These are phyloP conservation scores for Pterobdella sp. DNA, from an alignment of 2,888 invertebrate species.

Conservation along the genomic window DNA sequence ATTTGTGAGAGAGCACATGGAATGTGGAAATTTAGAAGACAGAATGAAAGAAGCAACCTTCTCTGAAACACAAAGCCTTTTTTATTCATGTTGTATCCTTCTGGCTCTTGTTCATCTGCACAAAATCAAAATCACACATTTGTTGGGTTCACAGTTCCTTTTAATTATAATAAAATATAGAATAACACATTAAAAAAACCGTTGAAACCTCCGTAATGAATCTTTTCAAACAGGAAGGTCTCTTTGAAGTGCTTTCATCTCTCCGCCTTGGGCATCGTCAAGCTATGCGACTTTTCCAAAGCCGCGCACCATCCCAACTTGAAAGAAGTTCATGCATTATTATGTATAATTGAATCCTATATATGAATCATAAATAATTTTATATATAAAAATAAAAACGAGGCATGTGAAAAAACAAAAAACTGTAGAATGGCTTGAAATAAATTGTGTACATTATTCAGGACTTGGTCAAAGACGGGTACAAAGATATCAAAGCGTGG, in stretches of 20 bases:
- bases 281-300: background rate
- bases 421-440: too few relatives aligned
- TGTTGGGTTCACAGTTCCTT: background rate
- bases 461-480: background rate
- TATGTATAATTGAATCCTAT: too few relatives aligned
- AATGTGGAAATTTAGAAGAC: background rate
- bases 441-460: background rate
- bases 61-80: background rate
- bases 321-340: too few relatives aligned
- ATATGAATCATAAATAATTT: too few relatives aligned
- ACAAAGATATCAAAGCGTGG: background rate
- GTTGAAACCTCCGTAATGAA: background rate
- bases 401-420: too few relatives aligned
- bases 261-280: background rate
- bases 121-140: background rate
- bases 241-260: background rate
- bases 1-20: constrained; percentile 1
- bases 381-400: too few relatives aligned
- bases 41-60: background rate
- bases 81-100: background rate
- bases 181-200: background rate
- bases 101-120: background rate
- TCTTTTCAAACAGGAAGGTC: background rate
- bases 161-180: background rate
- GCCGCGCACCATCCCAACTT: background rate